Conservation (phyloP, 2,797 vertebrate species). For the Arvicola amphibius region DNA sequence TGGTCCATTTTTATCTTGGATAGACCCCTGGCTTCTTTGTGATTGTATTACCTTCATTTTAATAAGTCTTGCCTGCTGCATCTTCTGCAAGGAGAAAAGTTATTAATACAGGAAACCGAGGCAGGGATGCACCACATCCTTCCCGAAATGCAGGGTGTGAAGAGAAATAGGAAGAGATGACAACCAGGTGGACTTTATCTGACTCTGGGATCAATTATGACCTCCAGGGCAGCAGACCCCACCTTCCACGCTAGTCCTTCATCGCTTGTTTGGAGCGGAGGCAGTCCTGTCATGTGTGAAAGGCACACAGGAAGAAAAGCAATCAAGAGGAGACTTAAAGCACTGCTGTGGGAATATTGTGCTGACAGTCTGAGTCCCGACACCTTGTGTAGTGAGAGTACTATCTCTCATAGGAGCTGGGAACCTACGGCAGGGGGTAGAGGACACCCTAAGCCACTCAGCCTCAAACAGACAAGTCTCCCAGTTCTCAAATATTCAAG, state of each 20-base stretch:
- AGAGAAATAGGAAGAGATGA: not conserved
- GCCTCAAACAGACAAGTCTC: not conserved
- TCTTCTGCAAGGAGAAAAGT: not conserved
- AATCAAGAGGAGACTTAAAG: not conserved
- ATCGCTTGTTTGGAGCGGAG: not conserved
- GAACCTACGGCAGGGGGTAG: not conserved
- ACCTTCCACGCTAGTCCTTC: not conserved
- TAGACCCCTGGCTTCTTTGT: not conserved
- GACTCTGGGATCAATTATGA: not conserved
- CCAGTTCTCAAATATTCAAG: not conserved
- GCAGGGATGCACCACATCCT: not conserved
- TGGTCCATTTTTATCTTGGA: not conserved
- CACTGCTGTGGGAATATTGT: not conserved
- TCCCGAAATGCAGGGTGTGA: not conserved
- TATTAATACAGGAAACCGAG: not conserved
- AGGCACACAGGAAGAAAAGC: not conserved
- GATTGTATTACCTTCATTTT: not conserved
- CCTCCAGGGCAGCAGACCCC: rapidly evolving
- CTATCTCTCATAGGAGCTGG: not conserved
- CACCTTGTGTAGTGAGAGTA: not conserved
- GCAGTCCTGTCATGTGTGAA: rapidly evolving
- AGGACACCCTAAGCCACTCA: not conserved
- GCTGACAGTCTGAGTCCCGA: not conserved
- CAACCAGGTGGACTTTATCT: not conserved
- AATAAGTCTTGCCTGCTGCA: not conserved